Conservation (phyloP, 2,113 vertebrate species). For the Bubo blakistoni region DNA sequence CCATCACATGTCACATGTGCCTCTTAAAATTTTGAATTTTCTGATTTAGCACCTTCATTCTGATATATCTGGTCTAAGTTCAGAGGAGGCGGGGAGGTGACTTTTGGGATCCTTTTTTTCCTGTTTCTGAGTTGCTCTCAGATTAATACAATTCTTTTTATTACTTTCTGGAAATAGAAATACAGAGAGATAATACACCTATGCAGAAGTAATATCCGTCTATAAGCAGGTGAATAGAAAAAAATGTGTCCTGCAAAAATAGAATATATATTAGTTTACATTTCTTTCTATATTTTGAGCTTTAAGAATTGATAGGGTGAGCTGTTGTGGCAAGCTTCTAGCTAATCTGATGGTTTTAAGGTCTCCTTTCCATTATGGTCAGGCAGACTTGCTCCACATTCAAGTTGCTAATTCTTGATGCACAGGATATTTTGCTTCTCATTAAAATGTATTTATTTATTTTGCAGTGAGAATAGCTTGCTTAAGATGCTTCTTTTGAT, state of each 20-base stretch:
- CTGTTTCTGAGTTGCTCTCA: neutral
- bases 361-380: neutral
- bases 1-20: rapidly evolving
- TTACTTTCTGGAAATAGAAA: conserved; percentile 41
- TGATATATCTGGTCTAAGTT: neutral
- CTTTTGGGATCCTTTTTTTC: neutral
- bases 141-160: neutral
- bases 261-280: conserved; percentile 38
- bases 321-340: neutral
- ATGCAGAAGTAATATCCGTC: conserved; percentile 11
- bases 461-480: neutral
- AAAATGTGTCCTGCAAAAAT: neutral
- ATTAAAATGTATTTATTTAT: conserved; percentile 62
- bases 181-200: neutral
- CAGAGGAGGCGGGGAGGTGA: neutral
- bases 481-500: conserved; percentile 40
- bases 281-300: neutral
- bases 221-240: neutral
- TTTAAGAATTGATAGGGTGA: neutral
- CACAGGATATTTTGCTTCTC: conserved; percentile 15
- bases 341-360: conserved; percentile 23
- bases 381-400: neutral
- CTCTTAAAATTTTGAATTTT: neutral
- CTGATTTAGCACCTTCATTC: neutral
- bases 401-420: neutral